Evolutionary conservation across 2,113 vertebrate genomes (phyloP), one percentile per base, ranked within the genome.

Genomic region (Platichthys stellatus): DNA sequence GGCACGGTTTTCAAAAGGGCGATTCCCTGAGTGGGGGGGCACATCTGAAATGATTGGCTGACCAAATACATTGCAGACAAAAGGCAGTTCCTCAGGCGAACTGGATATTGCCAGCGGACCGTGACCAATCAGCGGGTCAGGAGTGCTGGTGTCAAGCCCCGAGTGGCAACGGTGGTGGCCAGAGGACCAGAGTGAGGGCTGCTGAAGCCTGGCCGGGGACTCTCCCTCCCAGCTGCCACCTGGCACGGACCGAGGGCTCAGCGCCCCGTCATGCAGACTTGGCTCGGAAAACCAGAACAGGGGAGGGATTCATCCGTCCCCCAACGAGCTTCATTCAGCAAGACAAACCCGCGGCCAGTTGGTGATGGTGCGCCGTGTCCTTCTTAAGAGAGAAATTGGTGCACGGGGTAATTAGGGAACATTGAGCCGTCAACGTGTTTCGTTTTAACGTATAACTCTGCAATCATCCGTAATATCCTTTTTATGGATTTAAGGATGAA

Each of bases 161-260:
- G 62, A 80, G 88, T 78, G 84, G 83, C 86, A 71, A 69, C 60
- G 76, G 82, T 58, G 80, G 86, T 77, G 85, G 87, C 86, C 90
- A 78, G 76, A 85, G 88, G 70, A 86, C 76, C 80, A 76, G 75
- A 76, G 81, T 73, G 76, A 84, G 81, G 78, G 76, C 78, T 85
- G 84, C 84, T 53, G 80, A 85, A 87, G 88, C 90, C 90, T 92
- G 90, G 91, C 87, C 79, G 89, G 87, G 88, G 85, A 89, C 89
- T 76, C 83, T 87, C 82, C 91, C 84, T 92, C 91, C 91, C 91
- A 95, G 92, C 93, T 93, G 93, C 92, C 94, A 95, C 94, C 94
- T 95, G 94, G 93, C 93, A 92, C 90, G 72, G 82, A 69, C 75
- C 54, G 67, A 90, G 57, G 83, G 80, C 89, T 88, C 83, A 82